These are phyloP conservation scores for Melanostoma mellinum DNA, from an alignment of 2,888 invertebrate species.

Conservation along the genomic window DNA sequence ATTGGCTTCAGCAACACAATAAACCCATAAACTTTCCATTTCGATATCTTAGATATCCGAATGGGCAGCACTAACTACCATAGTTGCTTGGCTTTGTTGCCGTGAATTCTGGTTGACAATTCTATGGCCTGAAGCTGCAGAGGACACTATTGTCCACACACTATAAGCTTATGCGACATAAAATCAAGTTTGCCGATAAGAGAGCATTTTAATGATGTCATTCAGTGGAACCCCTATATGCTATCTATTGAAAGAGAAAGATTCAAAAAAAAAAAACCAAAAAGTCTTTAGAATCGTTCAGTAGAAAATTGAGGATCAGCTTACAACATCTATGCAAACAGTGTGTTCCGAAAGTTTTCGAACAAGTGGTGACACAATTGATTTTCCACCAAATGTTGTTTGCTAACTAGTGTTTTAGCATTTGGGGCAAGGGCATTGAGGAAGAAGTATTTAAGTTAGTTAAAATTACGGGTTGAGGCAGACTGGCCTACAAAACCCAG, in stretches of 20 bases:
- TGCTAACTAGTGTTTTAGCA: too few relatives aligned
- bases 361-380: background rate
- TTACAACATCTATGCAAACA: conserved; percentile 32
- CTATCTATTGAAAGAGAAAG: conserved; percentile 67
- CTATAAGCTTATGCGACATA: conserved; percentile 60
- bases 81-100: conserved; percentile 19
- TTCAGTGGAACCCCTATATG: conserved; percentile 65
- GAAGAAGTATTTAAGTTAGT: too few relatives aligned
- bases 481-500: too few relatives aligned
- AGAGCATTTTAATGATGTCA: conserved; percentile 71
- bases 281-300: conserved; percentile 35
- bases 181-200: conserved; percentile 71
- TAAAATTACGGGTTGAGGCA: too few relatives aligned
- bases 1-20: conserved; percentile 60
- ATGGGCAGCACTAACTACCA: conserved; percentile 45
- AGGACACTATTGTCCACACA: conserved; percentile 15
- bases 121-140: conserved; percentile 31
- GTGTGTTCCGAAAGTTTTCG: conserved; percentile 3
- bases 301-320: conserved; percentile 30
- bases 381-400: too few relatives aligned
- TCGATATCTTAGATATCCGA: conserved; percentile 53
- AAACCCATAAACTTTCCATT: conserved; percentile 72
- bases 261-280: conserved; percentile 33
- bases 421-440: too few relatives aligned
- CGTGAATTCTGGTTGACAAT: conserved; percentile 32